A percentile compares a stretch with the other conserved stretches of the same genome.
Evolutionary conservation across 1,140 invertebrate genomes (phyloP).

Genomic region (Heliconius melpomene): DNA sequence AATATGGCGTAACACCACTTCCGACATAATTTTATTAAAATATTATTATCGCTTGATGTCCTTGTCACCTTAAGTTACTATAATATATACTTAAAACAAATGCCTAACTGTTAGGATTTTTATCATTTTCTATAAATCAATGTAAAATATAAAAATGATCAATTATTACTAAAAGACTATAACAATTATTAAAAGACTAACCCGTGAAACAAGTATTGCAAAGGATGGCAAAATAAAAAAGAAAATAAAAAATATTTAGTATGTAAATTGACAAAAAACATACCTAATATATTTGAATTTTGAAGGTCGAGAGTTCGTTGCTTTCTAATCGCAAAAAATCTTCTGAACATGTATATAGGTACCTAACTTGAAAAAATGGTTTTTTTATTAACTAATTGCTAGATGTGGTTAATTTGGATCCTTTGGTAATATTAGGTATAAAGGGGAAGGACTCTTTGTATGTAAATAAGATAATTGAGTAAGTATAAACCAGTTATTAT

Average conservation of each 20-base stretch:
- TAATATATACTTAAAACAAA: constrained; percentile 3
- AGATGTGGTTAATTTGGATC: not conserved
- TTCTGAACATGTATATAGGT: too few species aligned
- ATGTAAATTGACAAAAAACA: not conserved
- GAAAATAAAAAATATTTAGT: not conserved
- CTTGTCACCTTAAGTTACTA: not conserved
- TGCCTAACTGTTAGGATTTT: constrained; percentile 14
- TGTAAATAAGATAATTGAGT: constrained; percentile 9
- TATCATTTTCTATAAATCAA: constrained; percentile 9
- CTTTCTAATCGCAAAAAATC: too few species aligned
- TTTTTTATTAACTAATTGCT: too few species aligned
- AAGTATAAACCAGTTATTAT: constrained; percentile 18
- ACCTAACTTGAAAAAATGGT: too few species aligned
- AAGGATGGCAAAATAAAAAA: not conserved
- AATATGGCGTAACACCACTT: not conserved
- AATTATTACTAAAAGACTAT: constrained; percentile 14
- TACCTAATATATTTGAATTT: too few species aligned
- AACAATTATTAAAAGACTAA: constrained; percentile 14
- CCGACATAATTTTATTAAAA: not conserved
- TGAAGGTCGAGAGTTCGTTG: too few species aligned
- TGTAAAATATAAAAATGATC: constrained; percentile 2
- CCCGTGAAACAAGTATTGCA: not conserved
- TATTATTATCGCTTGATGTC: not conserved
- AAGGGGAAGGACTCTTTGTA: not conserved
- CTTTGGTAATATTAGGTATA: not conserved